phyloP scores from a whole-genome alignment of 2,888 invertebrate genomes.

The Oegoconia quadripuncta region DNA sequence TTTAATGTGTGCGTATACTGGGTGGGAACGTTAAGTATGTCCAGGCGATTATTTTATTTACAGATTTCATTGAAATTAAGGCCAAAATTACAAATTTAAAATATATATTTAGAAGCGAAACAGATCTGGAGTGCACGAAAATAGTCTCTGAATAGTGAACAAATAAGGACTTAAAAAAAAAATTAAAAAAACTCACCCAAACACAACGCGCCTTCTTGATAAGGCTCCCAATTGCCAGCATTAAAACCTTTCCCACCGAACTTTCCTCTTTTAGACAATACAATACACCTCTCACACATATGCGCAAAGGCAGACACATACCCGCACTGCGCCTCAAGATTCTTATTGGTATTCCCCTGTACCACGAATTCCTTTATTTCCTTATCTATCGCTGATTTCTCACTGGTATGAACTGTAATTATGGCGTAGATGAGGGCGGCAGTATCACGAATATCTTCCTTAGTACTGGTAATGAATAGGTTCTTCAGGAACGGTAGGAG shows the following conservation, averaged over 20 bases:
- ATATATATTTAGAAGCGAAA: too few species aligned
- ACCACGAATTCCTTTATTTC: constrained; percentile 74
- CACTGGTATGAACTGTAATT: constrained; percentile 80
- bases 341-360: constrained; percentile 75
- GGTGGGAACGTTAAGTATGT: too few species aligned
- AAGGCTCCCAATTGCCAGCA: constrained; percentile 77
- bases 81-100: too few species aligned
- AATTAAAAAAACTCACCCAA: constrained; percentile 69
- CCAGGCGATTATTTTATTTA: too few species aligned
- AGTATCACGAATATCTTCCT: constrained; percentile 86
- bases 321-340: constrained; percentile 88
- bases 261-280: constrained; percentile 57
- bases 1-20: too few species aligned
- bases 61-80: too few species aligned
- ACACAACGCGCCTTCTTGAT: constrained; percentile 76
- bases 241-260: constrained; percentile 68
- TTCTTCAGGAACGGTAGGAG: constrained; percentile 83
- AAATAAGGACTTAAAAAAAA: too few species aligned
- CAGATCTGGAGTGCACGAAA: too few species aligned
- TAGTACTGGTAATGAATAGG: constrained; percentile 82
- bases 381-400: constrained; percentile 70
- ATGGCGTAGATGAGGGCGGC: constrained; percentile 88
- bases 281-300: constrained; percentile 83
- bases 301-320: constrained; percentile 85
- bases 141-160: too few species aligned